Evolutionary conservation across 1,140 invertebrate genomes (phyloP).

Genomic region (Watersipora subatra): DNA sequence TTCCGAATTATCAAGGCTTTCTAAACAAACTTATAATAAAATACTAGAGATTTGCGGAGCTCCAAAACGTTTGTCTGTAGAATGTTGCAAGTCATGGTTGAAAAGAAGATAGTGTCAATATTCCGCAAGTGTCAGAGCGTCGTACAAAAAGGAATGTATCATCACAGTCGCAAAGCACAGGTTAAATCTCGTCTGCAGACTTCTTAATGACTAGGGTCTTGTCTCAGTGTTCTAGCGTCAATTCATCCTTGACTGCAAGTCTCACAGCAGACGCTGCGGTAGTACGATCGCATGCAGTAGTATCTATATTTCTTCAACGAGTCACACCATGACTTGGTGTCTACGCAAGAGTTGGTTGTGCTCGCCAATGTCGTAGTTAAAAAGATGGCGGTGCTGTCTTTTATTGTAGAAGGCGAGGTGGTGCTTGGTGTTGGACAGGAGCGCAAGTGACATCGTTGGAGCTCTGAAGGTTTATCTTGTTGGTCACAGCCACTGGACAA

Average conservation of each 20-base stretch:
- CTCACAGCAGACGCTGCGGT: not conserved
- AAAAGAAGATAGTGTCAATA: too few species aligned
- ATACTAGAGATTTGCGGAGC: too few species aligned
- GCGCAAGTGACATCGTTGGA: not conserved
- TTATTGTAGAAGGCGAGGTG: not conserved
- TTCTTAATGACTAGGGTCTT: too few species aligned
- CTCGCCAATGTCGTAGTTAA: not conserved
- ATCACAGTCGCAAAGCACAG: too few species aligned
- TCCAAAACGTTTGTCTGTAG: too few species aligned
- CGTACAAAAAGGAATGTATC: too few species aligned
- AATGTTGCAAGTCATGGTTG: too few species aligned
- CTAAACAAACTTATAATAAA: too few species aligned
- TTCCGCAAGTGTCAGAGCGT: too few species aligned
- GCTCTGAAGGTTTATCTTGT: not conserved
- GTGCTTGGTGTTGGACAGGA: not conserved
- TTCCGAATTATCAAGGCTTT: too few species aligned
- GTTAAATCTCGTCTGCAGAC: too few species aligned
- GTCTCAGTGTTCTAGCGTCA: not conserved
- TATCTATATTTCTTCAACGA: not conserved
- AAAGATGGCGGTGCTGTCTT: not conserved
- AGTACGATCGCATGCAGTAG: slow-evolving; percentile 1
- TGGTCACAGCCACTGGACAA: not conserved
- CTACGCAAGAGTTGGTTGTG: not conserved
- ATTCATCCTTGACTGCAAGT: slow-evolving; percentile 1
- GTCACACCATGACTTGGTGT: not conserved